Evolutionary conservation across 1,140 invertebrate genomes (phyloP), one percentile per base, ranked within the genome.

Genomic region (Aphaenogaster ashmeadi): DNA sequence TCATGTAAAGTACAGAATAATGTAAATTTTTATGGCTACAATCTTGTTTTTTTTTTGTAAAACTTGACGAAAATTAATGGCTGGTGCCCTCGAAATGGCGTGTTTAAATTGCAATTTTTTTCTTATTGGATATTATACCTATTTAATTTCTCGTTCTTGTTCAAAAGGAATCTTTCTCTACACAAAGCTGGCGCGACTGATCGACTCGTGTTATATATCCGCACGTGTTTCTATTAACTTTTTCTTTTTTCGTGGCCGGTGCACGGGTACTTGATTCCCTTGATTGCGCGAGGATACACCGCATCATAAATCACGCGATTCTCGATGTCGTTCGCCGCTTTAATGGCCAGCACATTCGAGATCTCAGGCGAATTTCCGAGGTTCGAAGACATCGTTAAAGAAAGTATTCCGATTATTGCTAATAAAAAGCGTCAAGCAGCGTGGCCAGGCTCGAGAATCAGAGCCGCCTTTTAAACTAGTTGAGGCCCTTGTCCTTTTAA

Each of bases 351-450:
- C 44, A 47, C 4, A 27, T 58, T 1, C 13, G 6, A n/a, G 9
- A 21, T 62, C 50, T 15, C 7, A 41, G 6, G 11, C 13, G 18
- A 78, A 79, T 85, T 60, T 13, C n/a, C 8, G 33, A 64, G 33
- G 13, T 85, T 18, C n/a, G 21, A 21, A 15, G n/a, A 77, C 58
- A 18, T 78, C 72, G 56, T 77, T 77, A 85, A 85, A 62, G n/a
- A 60, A 44, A 58, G 44, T 62, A 36, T 85, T 33, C 3, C 5
- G 54, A 85, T 85, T 85, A 78, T 67, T 64, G 58, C 62, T 78
- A 79, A 85, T 85, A 78, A 85, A 85, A 84, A 85, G 5, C 7
- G n/a, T 27, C 33, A 33, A 60, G 8, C 13, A 52, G 4, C 36
- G 3, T 13, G 52, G 18, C 3, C 52, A 15, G 15, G 36, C n/a